Conservation (phyloP, 2,888 invertebrate genomes). For the Cepaea hortensis region DNA sequence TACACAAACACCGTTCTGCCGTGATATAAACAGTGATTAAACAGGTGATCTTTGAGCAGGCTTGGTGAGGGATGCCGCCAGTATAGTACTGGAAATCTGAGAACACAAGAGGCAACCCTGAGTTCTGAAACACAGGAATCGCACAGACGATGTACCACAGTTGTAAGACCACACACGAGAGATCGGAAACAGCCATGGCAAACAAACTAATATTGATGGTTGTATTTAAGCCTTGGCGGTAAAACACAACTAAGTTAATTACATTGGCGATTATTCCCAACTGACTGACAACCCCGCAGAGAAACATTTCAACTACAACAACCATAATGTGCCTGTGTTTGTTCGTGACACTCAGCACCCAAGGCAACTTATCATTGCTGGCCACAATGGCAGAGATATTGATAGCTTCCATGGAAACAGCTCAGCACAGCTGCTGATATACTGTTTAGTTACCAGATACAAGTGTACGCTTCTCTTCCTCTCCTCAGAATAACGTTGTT, state of each 20-base stretch:
- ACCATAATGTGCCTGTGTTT: too few species aligned
- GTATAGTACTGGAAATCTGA: not conserved
- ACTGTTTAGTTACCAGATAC: too few species aligned
- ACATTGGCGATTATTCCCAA: not conserved
- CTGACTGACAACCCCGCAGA: not conserved
- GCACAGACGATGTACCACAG: not conserved
- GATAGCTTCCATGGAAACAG: too few species aligned
- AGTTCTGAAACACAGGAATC: not conserved
- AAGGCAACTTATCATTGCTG: too few species aligned
- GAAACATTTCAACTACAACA: not conserved
- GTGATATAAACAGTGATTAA: slow-evolving; percentile 12
- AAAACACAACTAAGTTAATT: not conserved
- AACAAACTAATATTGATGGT: slow-evolving; percentile 9
- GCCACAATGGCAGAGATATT: too few species aligned
- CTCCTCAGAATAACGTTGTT: too few species aligned
- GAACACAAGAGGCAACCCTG: not conserved
- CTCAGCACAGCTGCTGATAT: too few species aligned
- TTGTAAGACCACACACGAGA: not conserved
- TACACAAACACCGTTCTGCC: slow-evolving; percentile 11
- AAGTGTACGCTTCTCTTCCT: too few species aligned
- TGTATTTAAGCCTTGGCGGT: not conserved
- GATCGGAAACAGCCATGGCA: not conserved
- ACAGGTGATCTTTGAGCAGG: not conserved
- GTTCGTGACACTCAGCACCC: too few species aligned
- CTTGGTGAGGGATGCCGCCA: not conserved